phyloP scores from a whole-genome alignment of 37 sponge, comb jelly and placozoan genomes.

The Crambe crambe region DNA sequence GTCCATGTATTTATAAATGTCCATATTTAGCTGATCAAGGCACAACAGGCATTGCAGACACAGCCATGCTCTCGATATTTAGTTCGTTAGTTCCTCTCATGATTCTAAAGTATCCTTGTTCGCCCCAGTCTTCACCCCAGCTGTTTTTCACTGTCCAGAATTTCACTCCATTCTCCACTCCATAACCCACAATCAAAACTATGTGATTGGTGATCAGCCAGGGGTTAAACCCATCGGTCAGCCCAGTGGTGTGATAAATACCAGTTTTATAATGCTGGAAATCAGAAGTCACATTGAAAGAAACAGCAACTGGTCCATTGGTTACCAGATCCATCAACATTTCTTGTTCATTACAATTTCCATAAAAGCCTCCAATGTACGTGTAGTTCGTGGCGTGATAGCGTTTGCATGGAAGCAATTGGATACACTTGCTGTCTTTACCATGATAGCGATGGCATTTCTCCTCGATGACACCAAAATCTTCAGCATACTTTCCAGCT shows the following conservation, averaged over 20 bases:
- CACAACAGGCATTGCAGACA: slow-evolving; percentile 45
- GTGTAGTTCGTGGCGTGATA: slow-evolving; percentile 46
- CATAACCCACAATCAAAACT: slow-evolving; percentile 58
- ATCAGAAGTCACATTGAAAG: slow-evolving; percentile 45
- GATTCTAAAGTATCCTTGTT: slow-evolving; percentile 59
- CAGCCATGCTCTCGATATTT: slow-evolving; percentile 46
- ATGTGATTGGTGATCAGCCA: slow-evolving; percentile 56
- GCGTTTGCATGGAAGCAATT: slow-evolving; percentile 12
- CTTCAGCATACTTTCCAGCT: slow-evolving; percentile 67
- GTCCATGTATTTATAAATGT: too few relatives aligned
- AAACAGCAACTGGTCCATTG: slow-evolving; percentile 56
- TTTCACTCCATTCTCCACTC: slow-evolving; percentile 22
- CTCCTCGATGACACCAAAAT: slow-evolving; percentile 60
- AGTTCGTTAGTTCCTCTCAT: slow-evolving; percentile 45
- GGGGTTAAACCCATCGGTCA: slow-evolving; percentile 36
- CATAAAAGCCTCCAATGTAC: slow-evolving; percentile 62
- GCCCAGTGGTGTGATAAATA: slow-evolving; percentile 41
- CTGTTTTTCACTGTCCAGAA: slow-evolving; percentile 69
- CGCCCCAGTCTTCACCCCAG: slow-evolving; percentile 61
- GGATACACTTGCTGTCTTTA: slow-evolving; percentile 9
- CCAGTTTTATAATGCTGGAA: slow-evolving; percentile 49
- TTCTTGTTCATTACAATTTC: slow-evolving; percentile 35
- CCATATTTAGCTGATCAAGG: background rate
- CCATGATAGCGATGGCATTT: slow-evolving; percentile 42
- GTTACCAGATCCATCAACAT: slow-evolving; percentile 51